Evolutionary conservation across 2,888 invertebrate species (phyloP), one percentile per base, ranked within the genome.

Genomic region (Acrocyrtus sp.): DNA sequence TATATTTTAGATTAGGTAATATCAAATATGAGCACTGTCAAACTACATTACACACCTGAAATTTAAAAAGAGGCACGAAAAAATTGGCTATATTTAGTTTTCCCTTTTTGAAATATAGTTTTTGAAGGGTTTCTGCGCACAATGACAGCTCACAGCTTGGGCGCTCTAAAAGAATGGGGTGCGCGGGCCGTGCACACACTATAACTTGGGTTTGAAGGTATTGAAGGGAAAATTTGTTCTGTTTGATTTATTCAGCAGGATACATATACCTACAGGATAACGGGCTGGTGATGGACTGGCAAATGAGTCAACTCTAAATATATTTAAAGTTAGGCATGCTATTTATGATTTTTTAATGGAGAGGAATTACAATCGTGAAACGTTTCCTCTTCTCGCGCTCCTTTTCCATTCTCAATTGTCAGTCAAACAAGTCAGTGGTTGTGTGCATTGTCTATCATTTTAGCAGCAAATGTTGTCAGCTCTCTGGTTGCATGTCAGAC

Each of bases 131-230:
- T 60, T 48, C 68, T 60, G 53, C 19, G 45, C 45, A 60, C 60
- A 68, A 53, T 68, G 68, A 68, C 68, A 68, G 68, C 60, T 68
- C 68, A 68, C 68, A 68, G 68, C 60, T 68, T 53, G 68, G 51
- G 60, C 53, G 68, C 68, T 47, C 68, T 60, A 45, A 53, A 61
- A 68, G 53, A 58, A 66, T 65, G 57, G 21, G 34, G 57, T 57
- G 50, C n/a, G n/a, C n/a, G n/a, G n/a, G n/a, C n/a, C n/a, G n/a
- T n/a, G n/a, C n/a, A n/a, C n/a, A n/a, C n/a, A n/a, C n/a, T n/a
- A n/a, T n/a, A n/a, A n/a, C n/a, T n/a, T n/a, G n/a, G n/a, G n/a
- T n/a, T n/a, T n/a, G n/a, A n/a, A n/a, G n/a, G n/a, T n/a, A n/a
- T n/a, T n/a, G n/a, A n/a, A n/a, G n/a, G 29, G 50, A 26, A 39